Evolutionary conservation across 2,888 invertebrate species (phyloP).

Genomic region (Brassicogethes aeneus): DNA sequence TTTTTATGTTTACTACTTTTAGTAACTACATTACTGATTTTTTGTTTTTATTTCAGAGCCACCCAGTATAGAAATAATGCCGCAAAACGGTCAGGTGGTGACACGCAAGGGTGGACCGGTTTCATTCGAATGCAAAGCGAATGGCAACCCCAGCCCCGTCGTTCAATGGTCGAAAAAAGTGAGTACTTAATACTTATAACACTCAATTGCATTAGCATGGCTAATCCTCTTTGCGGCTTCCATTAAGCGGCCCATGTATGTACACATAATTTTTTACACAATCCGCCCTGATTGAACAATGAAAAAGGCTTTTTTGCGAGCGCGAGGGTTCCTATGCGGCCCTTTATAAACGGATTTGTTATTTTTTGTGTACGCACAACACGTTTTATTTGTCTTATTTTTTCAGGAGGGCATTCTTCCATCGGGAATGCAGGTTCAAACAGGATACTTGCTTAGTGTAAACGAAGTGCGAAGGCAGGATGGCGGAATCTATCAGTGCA

Average conservation of each 20-base stretch:
- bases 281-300: no score
- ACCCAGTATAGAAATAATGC: slow-evolving; percentile 33
- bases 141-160: slow-evolving; percentile 39
- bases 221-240: background rate
- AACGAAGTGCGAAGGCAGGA: slow-evolving; percentile 34
- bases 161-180: slow-evolving; percentile 41
- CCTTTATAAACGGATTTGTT: background rate
- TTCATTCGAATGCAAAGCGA: slow-evolving; percentile 38
- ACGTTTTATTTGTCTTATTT: no score
- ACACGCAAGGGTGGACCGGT: slow-evolving; percentile 36
- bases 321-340: background rate
- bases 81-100: slow-evolving; percentile 30
- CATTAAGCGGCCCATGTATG: no score
- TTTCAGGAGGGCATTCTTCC: slow-evolving; percentile 33
- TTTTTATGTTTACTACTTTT: no score
- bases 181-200: slow-evolving; percentile 3
- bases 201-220: background rate
- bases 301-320: no score
- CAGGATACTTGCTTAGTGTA: slow-evolving; percentile 34
- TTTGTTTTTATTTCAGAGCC: slow-evolving; percentile 30
- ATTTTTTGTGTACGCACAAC: no score
- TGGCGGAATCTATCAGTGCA: slow-evolving; percentile 41
- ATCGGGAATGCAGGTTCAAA: slow-evolving; percentile 32
- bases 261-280: no score
- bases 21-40: no score